Base-by-base conservation (phyloP, 2,113 vertebrate genomes). In the Nematolebias whitei region DNA sequence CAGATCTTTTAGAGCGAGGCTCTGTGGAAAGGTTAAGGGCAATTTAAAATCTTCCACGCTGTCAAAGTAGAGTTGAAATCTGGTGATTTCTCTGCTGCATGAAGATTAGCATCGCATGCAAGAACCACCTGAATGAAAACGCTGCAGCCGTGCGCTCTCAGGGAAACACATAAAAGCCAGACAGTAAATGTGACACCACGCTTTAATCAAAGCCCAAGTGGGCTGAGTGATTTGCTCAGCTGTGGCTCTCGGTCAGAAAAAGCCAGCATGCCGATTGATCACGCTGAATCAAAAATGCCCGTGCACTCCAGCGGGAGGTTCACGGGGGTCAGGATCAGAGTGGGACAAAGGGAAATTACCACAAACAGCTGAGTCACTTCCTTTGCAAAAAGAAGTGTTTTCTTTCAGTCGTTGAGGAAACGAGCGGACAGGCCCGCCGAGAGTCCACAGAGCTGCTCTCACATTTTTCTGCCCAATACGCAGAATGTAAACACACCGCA, bases 341-440 rank as follows among this genome's bases (percentile, higher is more conserved):
- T 43, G 54, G 50, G 48, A 74, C 76, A 73, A 59, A 74, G 61
- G 19, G 39, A 71, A 50, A 23, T 24, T 12, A 29, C 65, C 52
- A 68, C 40, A 69, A 43, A 39, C 51, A 74, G 44, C 78, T 85
- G 80, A 91, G 84, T 91, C 88, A 92, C 87, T 91, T 91, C 92
- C 92, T 88, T 67, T 88, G 68, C 47, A 71, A 88, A 88, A 79
- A 79, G 53, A 77, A 83, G 70, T 91, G 89, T 93, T 93, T 90
- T n/a, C n/a, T n/a, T n/a, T n/a, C 56, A 77, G 91, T 82, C 82
- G 6, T 79, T 85, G 82, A 88, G 92, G 92, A 93, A 92, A 91
- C 90, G 80, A 90, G 87, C 74, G 78, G 78, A 91, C 79, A 47
- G 53, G 71, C 75, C 83, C 63, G 50, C 61, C 67, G 68, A 78